Evolutionary conservation across 2,888 invertebrate species (phyloP), one percentile per base, ranked within the genome.

Genomic region (Bunonema sp.): DNA sequence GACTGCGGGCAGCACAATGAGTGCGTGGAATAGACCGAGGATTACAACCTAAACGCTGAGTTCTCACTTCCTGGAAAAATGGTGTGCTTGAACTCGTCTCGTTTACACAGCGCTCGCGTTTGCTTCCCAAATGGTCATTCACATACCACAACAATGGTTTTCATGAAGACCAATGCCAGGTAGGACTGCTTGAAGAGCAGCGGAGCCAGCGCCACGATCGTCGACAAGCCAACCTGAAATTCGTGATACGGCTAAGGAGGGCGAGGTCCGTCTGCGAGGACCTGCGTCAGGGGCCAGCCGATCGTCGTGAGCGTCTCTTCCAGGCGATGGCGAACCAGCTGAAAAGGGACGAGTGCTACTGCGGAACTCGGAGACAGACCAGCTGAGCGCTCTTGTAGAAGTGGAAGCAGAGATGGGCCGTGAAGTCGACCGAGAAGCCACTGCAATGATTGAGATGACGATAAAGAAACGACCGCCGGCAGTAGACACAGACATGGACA

Each of bases 371-470:
- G 15, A 10, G 12, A 20, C 46, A 41, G 37, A 59, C 59, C 33
- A 48, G 45, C 23, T 46, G 39, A 4, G 50, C 51, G 12, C 52
- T 44, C 33, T 61, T 61, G 43, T 61, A 62, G 42, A 54, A 61
- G 37, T 61, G 61, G 37, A 56, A 61, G 41, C 61, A 59, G 39
- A 61, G 61, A 41, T 61, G 61, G 7, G 60, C 50, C 8, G 60
- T 53, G 39, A 54, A 61, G 37, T 61, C 61, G 5, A 61, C 62
- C 18, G 55, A 56, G 36, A 61, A 63, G n/a, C n/a, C n/a, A n/a
- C n/a, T n/a, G n/a, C n/a, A n/a, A n/a, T n/a, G n/a, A n/a, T n/a
- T n/a, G n/a, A n/a, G n/a, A n/a, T n/a, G n/a, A n/a, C n/a, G 26
- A n/a, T n/a, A n/a, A n/a, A n/a, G n/a, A n/a, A n/a, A n/a, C n/a